These are phyloP conservation scores for Chironomus tepperi DNA, from an alignment of 1,140 invertebrate species.

Conservation along the genomic window DNA sequence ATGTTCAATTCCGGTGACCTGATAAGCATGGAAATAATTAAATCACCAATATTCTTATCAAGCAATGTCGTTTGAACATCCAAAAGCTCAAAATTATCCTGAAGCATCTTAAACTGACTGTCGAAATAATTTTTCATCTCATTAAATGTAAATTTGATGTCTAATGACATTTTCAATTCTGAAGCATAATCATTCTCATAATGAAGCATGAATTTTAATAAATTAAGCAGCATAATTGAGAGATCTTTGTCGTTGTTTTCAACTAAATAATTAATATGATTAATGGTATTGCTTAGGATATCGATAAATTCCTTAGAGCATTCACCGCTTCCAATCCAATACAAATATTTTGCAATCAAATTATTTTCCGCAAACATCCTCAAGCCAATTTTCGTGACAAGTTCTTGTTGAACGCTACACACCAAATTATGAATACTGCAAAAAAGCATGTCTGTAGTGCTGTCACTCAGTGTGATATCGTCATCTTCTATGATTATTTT, in stretches of 20 bases:
- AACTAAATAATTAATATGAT: not conserved
- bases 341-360: not conserved
- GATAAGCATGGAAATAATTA: not conserved
- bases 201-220: not conserved
- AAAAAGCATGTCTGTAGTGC: too few species aligned
- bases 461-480: too few species aligned
- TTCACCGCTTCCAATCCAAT: not conserved
- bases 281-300: not conserved
- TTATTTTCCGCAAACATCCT: not conserved
- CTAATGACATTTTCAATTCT: too few species aligned
- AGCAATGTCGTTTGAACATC: not conserved
- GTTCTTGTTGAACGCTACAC: not conserved
- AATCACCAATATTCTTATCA: not conserved
- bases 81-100: not conserved
- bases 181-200: too few species aligned
- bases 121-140: not conserved
- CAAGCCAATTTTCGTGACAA: not conserved
- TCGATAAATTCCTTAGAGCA: not conserved
- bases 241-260: not conserved
- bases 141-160: too few species aligned
- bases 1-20: not conserved
- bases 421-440: not conserved
- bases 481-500: not conserved
- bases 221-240: not conserved
- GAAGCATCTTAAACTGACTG: not conserved